Evolutionary conservation across 2,888 invertebrate species (phyloP).

Genomic region (Leptinotarsa haldemani): DNA sequence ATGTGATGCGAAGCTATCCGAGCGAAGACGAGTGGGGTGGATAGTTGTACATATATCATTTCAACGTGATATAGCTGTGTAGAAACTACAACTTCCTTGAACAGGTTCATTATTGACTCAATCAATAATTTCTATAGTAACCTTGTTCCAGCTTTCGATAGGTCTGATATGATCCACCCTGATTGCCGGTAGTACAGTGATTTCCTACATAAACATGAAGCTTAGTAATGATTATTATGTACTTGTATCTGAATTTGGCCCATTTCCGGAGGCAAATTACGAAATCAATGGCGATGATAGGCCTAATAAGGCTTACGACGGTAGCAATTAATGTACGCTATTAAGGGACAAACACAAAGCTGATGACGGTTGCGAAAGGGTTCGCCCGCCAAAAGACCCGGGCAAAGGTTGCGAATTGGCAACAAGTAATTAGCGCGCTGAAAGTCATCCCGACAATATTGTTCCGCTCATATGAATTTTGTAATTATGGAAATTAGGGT

Average conservation of each 20-base stretch:
- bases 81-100: background rate
- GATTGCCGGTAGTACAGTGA: constrained; percentile 25
- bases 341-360: constrained; percentile 33
- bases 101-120: background rate
- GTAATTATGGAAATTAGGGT: constrained; percentile 23
- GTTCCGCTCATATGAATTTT: constrained; percentile 11
- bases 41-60: too few relatives aligned
- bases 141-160: background rate
- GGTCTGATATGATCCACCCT: constrained; percentile 4
- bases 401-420: constrained; percentile 29
- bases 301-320: constrained; percentile 29
- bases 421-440: constrained; percentile 30
- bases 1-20: too few relatives aligned
- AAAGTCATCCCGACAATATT: constrained; percentile 6
- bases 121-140: constrained; percentile 18
- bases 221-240: constrained; percentile 33
- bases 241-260: constrained; percentile 33
- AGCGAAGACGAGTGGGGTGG: too few relatives aligned
- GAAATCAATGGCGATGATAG: constrained; percentile 36
- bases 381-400: constrained; percentile 23
- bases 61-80: too few relatives aligned
- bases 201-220: constrained; percentile 32
- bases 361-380: constrained; percentile 21
- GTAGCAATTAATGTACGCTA: constrained; percentile 32
- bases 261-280: constrained; percentile 33